Evolutionary conservation across 1,140 invertebrate species (phyloP), one percentile per base, ranked within the genome.

Genomic region (Drosophila insularis): DNA sequence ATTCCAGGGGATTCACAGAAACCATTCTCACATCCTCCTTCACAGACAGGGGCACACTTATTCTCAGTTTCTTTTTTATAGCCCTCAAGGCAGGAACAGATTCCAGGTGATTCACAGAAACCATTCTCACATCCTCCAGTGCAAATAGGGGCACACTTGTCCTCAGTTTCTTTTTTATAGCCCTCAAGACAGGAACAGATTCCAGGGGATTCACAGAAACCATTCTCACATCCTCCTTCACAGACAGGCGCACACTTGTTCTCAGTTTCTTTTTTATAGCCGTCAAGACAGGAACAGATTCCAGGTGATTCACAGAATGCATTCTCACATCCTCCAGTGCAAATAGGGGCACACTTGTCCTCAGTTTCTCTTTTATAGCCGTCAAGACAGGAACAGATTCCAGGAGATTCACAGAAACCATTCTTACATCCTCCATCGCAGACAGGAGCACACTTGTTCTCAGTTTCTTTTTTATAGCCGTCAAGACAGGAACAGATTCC

Each of bases 351-450:
- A 39, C 68, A 71, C n/a, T 13, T 65, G 10, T 40, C 66, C 27
- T 60, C 63, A 31, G 1, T 66, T n/a, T 53, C 14, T 1, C 23
- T 54, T 2, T 0, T 13, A 13, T 53, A 72, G 1, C 73, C 73
- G 0, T 63, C 21, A 0, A 21, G 7, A 11, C 73, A 75, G 1
- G 35, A 63, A 23, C 75, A 77, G 2, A 19, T 21, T 23, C 17
- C 43, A 1, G 76, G 75, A 0, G 63, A 35, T 1, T 2, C n/a
- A 1, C 75, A 78, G 11, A 37, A 71, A 5, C 75, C 75, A 17
- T 78, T 78, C 32, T 65, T 13, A 43, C 75, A 78, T 8, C 17
- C 63, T 0, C 1, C 10, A 5, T 56, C 0, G 17, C 76, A 78
- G 0, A 78, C 0, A 1, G 76, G 76, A 0, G 2, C 3, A 58